These are phyloP conservation scores for Manis javanica DNA, from an alignment of 2,797 vertebrate genomes.

Conservation along the genomic window DNA sequence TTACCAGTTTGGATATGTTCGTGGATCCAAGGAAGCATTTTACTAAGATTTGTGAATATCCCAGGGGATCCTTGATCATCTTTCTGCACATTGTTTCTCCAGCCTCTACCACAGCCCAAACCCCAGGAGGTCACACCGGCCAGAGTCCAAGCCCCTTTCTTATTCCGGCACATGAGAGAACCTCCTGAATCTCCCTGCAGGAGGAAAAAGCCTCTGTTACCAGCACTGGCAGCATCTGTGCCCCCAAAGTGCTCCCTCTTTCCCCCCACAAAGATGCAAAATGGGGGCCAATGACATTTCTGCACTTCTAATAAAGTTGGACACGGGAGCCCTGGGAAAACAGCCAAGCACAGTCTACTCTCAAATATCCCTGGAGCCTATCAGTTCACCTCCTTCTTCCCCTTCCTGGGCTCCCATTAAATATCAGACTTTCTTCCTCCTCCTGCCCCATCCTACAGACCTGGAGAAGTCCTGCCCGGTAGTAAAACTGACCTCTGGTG, in stretches of 20 bases:
- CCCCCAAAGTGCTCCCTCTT: background rate
- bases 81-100: slow-evolving; percentile 87
- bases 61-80: slow-evolving; percentile 91
- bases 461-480: background rate
- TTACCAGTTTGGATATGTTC: slow-evolving; percentile 86
- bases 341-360: background rate
- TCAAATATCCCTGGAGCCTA: background rate
- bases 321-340: background rate
- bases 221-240: background rate
- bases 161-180: slow-evolving; percentile 90
- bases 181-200: slow-evolving; percentile 93
- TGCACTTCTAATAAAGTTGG: background rate
- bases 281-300: background rate
- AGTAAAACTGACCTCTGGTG: background rate
- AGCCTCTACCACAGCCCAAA: slow-evolving; percentile 92
- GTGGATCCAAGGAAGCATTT: slow-evolving; percentile 91
- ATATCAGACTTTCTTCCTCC: background rate
- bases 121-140: slow-evolving; percentile 94
- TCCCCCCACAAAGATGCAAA: background rate
- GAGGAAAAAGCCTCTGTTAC: slow-evolving; percentile 37
- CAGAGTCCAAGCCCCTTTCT: slow-evolving; percentile 87
- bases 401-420: background rate
- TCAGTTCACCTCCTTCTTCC: background rate
- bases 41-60: slow-evolving; percentile 91
- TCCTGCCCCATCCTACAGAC: background rate